Base-by-base conservation (phyloP, 1,140 invertebrate genomes). In the Scaptodrosophila lebanonensis region DNA sequence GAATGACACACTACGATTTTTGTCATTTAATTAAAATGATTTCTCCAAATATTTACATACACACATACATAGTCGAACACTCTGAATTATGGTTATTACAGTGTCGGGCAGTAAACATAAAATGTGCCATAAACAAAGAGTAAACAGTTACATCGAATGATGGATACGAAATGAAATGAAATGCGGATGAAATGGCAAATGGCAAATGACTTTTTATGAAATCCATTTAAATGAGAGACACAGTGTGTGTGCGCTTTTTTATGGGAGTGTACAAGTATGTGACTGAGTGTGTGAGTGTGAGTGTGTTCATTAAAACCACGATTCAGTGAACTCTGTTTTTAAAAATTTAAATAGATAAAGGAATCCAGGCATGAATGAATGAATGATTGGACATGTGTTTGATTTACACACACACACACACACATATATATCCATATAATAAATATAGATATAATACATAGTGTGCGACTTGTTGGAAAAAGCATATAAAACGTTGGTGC, bases 301-400 rank as follows among this genome's bases (percentile, higher is more conserved):
- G 30, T 49, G 5, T 42, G 40, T 42, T 50, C n/a, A 30, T 47
- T 35, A 57, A 43, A 56, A 35, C 52, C 12, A 17, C 18, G 38
- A 27, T 42, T 56, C 71, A 59, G 51, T 77, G 68, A 79, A 22
- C 51, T 38, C 39, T 73, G 47, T 65, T 67, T 59, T 47, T 33
- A 40, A n/a, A n/a, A n/a, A n/a, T n/a, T n/a, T n/a, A n/a, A n/a
- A n/a, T 60, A 33, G 20, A 47, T 59, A 53, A 56, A 64, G 56
- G 59, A 62, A 57, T 44, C 36, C 43, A 56, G 38, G 58, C 58
- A 47, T 53, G 57, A 45, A 40, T 49, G 39, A 40, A 27, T 64
- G 52, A 64, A 64, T 68, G 64, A 73, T 73, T 64, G 60, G 70
- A 69, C 65, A 68, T 76, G 40, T 62, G 59, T 38, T 56, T 62